Base-by-base conservation (phyloP, 2,113 vertebrate species). In the Pristiophorus japonicus region DNA sequence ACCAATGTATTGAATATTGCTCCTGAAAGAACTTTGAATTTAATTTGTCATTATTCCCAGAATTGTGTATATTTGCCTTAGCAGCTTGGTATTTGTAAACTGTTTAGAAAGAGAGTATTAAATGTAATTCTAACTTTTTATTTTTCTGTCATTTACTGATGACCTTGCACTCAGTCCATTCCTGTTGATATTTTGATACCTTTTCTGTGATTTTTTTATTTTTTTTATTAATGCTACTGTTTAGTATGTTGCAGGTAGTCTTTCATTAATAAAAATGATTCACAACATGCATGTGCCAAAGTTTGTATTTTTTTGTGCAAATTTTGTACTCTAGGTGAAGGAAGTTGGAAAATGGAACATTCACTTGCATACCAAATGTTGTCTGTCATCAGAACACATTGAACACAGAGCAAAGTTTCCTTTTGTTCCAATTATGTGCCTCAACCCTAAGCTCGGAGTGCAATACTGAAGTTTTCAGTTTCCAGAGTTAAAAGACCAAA, bases 201-300 rank as follows among this genome's bases (percentile, higher is more conserved):
- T 47, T 88, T 24, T 70, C 51, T 45, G 51, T 88, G 30, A 55
- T 88, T 88, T n/a, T n/a, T n/a, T n/a, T n/a, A n/a, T n/a, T n/a
- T n/a, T n/a, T n/a, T 16, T 55, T 51, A 88, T 88, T 88, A 51
- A 88, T 59, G 27, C 30, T 42, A 51, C 2, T 55, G 85, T 88
- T 24, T 7, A 5, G 47, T 81, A 42, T 30, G 8, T 6, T 63
- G 14, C 55, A 62, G 14, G 87, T 90, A 90, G 87, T 91, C 34
- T 90, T 62, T 59, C 59, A 59, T 59, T 42, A 91, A 91, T 91
- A 92, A 92, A 88, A 65, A 92, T 51, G 59, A 81, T 81, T 63
- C n/a, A 62, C 63, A 20, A 92, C 18, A 5, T 92, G 34, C n/a
- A n/a, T 63, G 4, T 63, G 2, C 59, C 34, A 38, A 63, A 92